A percentile compares a stretch with the other conserved stretches of the same genome.
Conservation (phyloP, 1,140 invertebrate genomes). For the Lucilia sericata region DNA sequence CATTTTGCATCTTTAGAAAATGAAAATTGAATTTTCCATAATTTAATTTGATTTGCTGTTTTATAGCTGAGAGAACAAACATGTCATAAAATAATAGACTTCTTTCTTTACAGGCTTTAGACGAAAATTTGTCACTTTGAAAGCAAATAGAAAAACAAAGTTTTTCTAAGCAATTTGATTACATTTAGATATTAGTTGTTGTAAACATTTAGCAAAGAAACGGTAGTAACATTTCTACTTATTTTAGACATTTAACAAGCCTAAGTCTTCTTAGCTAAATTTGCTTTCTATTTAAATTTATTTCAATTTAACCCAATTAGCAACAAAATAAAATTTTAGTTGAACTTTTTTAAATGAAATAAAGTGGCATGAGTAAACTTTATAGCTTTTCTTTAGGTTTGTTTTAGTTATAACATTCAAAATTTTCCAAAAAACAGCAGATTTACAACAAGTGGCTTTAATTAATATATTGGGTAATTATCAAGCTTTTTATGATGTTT, state of each 20-base stretch:
- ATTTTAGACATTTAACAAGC: neutral
- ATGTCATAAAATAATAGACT: constrained; percentile 8
- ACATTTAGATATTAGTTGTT: neutral
- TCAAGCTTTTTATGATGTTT: no score
- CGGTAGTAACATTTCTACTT: neutral
- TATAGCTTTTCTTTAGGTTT: no score
- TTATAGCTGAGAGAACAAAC: neutral
- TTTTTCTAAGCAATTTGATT: constrained; percentile 38
- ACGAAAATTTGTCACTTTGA: neutral
- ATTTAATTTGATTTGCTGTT: constrained; percentile 9
- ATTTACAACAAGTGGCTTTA: no score
- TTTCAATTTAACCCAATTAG: neutral
- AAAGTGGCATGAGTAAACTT: no score
- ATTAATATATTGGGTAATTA: no score
- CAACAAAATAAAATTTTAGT: neutral
- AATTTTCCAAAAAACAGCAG: no score
- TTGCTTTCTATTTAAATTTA: neutral
- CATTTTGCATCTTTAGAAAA: constrained; percentile 30
- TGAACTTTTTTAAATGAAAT: neutral
- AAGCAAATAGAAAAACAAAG: neutral
- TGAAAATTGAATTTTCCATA: constrained; percentile 38
- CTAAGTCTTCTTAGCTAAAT: neutral
- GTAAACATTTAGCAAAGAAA: neutral
- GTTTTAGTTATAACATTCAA: no score
- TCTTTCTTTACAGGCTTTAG: neutral